phyloP scores from a whole-genome alignment of 2,888 invertebrate species.

The Habroteleia sp. region DNA sequence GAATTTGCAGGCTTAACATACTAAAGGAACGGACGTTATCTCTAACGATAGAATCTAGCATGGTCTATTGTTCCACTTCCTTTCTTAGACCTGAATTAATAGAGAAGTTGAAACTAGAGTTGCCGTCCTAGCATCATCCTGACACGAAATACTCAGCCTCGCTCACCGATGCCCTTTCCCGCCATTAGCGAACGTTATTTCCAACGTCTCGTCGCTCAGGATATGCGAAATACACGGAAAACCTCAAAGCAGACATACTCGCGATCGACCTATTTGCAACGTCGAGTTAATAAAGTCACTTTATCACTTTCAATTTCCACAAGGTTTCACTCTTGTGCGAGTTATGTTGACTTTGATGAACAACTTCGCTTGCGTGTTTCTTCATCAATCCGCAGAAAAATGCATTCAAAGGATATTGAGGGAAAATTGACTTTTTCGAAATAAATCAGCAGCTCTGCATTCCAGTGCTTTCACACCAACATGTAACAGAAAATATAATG shows the following conservation, averaged over 20 bases:
- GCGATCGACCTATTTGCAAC: constrained; percentile 49
- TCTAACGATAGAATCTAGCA: constrained; percentile 55
- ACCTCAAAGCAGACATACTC: constrained; percentile 15
- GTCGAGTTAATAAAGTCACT: constrained; percentile 52
- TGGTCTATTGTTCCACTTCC: constrained; percentile 62
- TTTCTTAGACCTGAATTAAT: constrained; percentile 55
- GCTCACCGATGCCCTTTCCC: not conserved
- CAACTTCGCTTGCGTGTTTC: constrained; percentile 27
- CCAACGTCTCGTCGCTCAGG: constrained; percentile 1
- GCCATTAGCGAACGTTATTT: constrained; percentile 1
- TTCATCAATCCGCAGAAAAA: constrained; percentile 28
- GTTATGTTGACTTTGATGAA: constrained; percentile 57
- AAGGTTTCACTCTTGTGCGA: constrained; percentile 49
- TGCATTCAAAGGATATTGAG: constrained; percentile 14
- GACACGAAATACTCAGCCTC: constrained; percentile 9
- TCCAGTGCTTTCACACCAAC: not conserved
- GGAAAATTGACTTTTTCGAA: constrained; percentile 17
- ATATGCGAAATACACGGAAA: not conserved
- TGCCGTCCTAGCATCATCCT: not conserved
- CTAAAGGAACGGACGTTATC: constrained; percentile 61
- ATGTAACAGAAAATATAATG: too few species aligned
- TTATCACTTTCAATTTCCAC: constrained; percentile 62
- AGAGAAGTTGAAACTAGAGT: constrained; percentile 32
- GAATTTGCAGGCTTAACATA: constrained; percentile 64
- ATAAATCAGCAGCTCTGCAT: constrained; percentile 1